Evolutionary conservation across 2,113 vertebrate genomes (phyloP).

Genomic region (Ameiurus melas): DNA sequence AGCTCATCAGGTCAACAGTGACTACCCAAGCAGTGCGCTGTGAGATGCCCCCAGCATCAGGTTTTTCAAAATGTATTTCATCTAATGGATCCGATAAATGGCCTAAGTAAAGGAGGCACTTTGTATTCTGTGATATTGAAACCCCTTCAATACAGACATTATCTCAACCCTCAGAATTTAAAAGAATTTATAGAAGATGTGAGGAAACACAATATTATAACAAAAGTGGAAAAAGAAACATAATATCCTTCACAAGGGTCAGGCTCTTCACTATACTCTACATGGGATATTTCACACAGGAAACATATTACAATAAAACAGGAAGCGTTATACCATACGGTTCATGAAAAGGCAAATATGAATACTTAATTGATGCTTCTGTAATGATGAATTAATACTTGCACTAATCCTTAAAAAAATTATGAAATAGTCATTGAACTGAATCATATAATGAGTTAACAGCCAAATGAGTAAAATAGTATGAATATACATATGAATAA

Average conservation of each 20-base stretch:
- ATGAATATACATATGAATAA: neutral
- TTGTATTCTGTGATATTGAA: neutral
- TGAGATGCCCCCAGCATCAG: neutral
- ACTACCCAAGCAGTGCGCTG: neutral
- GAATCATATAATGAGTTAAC: neutral
- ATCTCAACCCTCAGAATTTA: neutral
- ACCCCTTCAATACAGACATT: neutral
- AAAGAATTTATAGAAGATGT: neutral
- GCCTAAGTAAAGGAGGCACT: neutral
- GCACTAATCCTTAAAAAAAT: neutral
- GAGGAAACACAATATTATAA: neutral
- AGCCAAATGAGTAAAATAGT: neutral
- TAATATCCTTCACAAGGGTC: neutral
- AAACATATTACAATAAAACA: neutral
- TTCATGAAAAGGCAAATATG: neutral
- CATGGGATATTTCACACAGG: neutral
- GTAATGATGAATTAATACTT: neutral
- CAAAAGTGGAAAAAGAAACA: neutral
- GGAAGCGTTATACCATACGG: neutral
- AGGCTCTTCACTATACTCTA: neutral
- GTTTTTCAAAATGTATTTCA: slow-evolving; percentile 4
- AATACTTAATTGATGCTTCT: neutral
- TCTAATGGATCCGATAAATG: neutral
- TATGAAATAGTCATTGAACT: neutral
- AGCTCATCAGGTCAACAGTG: slow-evolving; percentile 31